These are phyloP conservation scores for Mus spicilegus DNA, from an alignment of 2,113 vertebrate species.

Conservation along the genomic window DNA sequence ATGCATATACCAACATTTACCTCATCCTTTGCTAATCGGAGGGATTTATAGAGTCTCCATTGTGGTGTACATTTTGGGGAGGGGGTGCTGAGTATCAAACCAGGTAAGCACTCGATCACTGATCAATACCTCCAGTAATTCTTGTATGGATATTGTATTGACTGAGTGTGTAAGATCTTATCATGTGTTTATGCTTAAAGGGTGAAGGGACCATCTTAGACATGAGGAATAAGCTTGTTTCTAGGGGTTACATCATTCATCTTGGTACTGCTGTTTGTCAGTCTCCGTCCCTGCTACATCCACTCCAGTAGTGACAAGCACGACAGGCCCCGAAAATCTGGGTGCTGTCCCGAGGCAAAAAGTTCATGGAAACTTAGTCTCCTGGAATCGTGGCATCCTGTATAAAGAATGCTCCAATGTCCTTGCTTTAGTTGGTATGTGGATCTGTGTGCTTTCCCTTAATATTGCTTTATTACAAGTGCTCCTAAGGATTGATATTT, in stretches of 20 bases:
- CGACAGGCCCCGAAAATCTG: too few relatives aligned
- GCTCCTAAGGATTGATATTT: too few relatives aligned
- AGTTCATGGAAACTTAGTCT: too few relatives aligned
- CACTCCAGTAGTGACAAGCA: too few relatives aligned
- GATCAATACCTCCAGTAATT: not conserved
- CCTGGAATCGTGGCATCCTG: too few relatives aligned
- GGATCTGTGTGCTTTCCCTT: too few relatives aligned
- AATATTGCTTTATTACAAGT: too few relatives aligned
- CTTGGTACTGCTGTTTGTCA: not conserved
- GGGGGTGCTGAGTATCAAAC: not conserved
- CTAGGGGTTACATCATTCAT: not conserved
- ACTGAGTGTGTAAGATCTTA: not conserved
- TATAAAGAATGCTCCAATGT: too few relatives aligned
- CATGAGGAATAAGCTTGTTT: not conserved
- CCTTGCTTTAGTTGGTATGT: too few relatives aligned
- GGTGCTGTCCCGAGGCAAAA: too few relatives aligned
- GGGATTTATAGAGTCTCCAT: not conserved
- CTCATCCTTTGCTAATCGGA: conserved; percentile 11
- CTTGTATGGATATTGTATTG: not conserved
- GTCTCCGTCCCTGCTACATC: too few relatives aligned
- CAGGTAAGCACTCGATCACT: not conserved
- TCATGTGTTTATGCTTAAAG: not conserved
- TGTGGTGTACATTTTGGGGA: not conserved
- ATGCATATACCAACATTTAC: not conserved
- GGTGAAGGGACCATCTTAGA: not conserved